Percentiles rank a stretch among this genome's conserved stretches.
Conservation (phyloP, 2,888 invertebrate species). For the Noctua janthina region DNA sequence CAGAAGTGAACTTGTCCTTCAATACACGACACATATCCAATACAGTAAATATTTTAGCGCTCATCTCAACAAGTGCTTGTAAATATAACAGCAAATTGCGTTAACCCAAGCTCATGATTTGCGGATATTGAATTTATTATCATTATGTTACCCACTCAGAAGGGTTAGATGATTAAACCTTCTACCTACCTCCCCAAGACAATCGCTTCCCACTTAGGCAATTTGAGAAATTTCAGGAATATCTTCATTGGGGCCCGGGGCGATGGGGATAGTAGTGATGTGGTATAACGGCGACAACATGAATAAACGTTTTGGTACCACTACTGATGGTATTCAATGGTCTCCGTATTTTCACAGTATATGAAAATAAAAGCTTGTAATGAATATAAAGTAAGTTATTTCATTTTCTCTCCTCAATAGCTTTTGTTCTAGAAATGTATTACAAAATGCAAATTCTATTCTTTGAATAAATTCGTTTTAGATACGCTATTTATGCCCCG, state of each 20-base stretch:
- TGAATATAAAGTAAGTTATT: not conserved
- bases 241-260: conserved; percentile 59
- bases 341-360: not conserved
- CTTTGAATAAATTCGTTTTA: not conserved
- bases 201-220: conserved; percentile 76
- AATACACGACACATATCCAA: conserved; percentile 19
- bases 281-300: conserved; percentile 26
- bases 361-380: not conserved
- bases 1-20: not conserved
- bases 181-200: conserved; percentile 69
- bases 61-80: conserved; percentile 53
- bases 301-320: conserved; percentile 45
- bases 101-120: conserved; percentile 76
- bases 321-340: conserved; percentile 27
- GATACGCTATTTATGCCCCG: not conserved
- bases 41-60: conserved; percentile 39
- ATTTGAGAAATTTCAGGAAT: conserved; percentile 75
- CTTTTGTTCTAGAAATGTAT: not conserved
- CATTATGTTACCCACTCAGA: conserved; percentile 77
- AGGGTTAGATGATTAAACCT: conserved; percentile 83
- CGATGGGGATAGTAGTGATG: conserved; percentile 58
- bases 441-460: not conserved
- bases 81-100: conserved; percentile 65
- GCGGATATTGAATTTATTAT: conserved; percentile 85
- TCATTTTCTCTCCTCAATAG: not conserved